Base-by-base conservation (phyloP, 2,113 vertebrate species). In the Heteronetta atricapilla region DNA sequence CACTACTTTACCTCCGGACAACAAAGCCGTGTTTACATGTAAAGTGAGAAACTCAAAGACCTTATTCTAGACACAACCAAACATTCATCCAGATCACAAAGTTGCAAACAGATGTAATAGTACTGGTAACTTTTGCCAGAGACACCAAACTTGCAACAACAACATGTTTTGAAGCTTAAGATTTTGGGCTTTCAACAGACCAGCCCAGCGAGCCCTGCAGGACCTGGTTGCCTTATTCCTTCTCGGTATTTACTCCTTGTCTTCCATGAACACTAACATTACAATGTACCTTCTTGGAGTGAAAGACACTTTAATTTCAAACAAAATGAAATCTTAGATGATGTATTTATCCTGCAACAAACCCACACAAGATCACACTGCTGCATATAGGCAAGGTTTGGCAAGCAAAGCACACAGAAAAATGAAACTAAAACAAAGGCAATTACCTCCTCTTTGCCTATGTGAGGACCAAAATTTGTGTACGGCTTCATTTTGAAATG, bases 371-470 rank as follows among this genome's bases (percentile, higher is more conserved):
- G 25, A 59, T 94, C 73, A 67, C 60, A 55, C 9, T 34, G 68
- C 8, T 68, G 82, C 70, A 79, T 17, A 42, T 36, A 82, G 69
- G 70, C 59, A 92, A 94, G 68, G 48, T 68, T 72, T 63, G 48
- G 81, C 87, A 95, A 91, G 81, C 60, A 86, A 89, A 38, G 82
- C 77, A 83, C 62, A 84, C 21, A 81, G 79, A 90, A 52, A 75
- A 96, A 87, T 68, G 31, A 70, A 92, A 66, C 86, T 29, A 63
- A 95, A 95, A 90, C 83, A 88, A 94, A 94, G 80, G 83, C 55
- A 83, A 81, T 86, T 78, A 67, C 69, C 83, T 92, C 91, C 89
- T 86, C 77, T 89, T 79, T 92, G 80, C 94, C 94, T 96, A 86
- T 0, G 9, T 86, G 64, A 77, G 76, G 88, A 90, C 25, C 72